Evolutionary conservation across 2,797 vertebrate species (phyloP).

Genomic region (Acropternis orthonyx): DNA sequence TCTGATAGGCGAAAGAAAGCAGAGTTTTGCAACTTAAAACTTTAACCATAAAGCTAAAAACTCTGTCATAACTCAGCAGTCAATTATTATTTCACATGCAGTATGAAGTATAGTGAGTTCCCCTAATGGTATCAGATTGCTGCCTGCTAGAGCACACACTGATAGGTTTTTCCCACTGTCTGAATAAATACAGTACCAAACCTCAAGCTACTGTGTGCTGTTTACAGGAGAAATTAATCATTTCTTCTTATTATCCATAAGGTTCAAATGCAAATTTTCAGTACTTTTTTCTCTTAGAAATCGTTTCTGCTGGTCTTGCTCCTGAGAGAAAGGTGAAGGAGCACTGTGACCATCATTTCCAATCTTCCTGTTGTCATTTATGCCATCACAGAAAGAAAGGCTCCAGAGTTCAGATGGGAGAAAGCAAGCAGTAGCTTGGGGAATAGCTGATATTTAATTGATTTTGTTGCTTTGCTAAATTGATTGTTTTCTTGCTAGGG

Average conservation of each 20-base stretch:
- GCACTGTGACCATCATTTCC: not conserved
- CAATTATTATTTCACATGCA: not conserved
- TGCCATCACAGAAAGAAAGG: not conserved
- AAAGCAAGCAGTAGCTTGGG: not conserved
- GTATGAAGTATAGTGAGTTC: not conserved
- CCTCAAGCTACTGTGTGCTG: not conserved
- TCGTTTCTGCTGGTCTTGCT: not conserved
- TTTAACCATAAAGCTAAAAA: not conserved
- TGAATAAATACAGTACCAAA: not conserved
- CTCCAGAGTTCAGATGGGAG: not conserved
- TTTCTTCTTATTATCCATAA: not conserved
- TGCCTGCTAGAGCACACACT: not conserved
- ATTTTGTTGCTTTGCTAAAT: constrained; percentile 51
- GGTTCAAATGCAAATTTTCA: not conserved
- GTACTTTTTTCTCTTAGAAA: not conserved
- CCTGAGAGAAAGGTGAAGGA: not conserved
- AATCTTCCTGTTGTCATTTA: constrained; percentile 13
- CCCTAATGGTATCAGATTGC: not conserved
- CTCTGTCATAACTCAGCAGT: not conserved
- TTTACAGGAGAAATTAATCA: not conserved
- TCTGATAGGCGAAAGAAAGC: not conserved
- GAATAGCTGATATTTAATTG: constrained; percentile 54
- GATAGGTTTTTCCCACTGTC: not conserved
- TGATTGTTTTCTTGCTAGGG: constrained; percentile 53
- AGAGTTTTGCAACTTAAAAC: not conserved